These are phyloP conservation scores for Chironomus tentans DNA, from an alignment of 2,888 invertebrate genomes.

Conservation along the genomic window DNA sequence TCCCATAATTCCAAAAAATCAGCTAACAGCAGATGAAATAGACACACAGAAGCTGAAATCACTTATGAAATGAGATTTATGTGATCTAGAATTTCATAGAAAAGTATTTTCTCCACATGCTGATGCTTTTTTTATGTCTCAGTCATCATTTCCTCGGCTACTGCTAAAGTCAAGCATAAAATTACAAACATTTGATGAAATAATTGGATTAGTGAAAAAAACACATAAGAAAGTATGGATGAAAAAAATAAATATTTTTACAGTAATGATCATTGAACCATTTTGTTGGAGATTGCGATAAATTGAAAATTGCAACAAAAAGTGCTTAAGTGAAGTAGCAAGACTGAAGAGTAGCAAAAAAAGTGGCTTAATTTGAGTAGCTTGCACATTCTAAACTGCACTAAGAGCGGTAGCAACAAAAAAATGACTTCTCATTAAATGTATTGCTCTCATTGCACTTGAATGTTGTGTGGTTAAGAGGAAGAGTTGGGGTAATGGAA, in stretches of 20 bases:
- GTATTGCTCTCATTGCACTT: constrained; percentile 15
- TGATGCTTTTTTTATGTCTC: background rate
- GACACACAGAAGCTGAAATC: too few relatives aligned
- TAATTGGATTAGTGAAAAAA: constrained; percentile 21
- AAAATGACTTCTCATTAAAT: constrained; percentile 20
- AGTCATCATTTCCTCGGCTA: background rate
- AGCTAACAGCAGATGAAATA: too few relatives aligned
- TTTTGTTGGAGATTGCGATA: background rate
- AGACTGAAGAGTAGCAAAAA: background rate
- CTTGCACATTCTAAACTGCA: background rate
- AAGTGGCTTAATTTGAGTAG: background rate
- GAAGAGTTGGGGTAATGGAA: too few relatives aligned
- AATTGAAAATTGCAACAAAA: background rate
- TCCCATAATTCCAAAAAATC: too few relatives aligned
- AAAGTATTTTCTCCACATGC: too few relatives aligned
- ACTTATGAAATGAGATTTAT: too few relatives aligned
- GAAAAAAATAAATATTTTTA: background rate
- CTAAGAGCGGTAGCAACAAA: constrained; percentile 9
- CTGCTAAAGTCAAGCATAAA: background rate
- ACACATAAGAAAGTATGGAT: background rate
- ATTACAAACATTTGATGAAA: background rate
- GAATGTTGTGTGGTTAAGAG: background rate
- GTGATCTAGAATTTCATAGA: too few relatives aligned
- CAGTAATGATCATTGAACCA: constrained; percentile 5
- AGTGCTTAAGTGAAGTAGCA: background rate